A percentile compares a stretch with the other conserved stretches of the same genome.
Evolutionary conservation across 2,797 vertebrate genomes (phyloP).

Genomic region (Hipposideros larvatus): DNA sequence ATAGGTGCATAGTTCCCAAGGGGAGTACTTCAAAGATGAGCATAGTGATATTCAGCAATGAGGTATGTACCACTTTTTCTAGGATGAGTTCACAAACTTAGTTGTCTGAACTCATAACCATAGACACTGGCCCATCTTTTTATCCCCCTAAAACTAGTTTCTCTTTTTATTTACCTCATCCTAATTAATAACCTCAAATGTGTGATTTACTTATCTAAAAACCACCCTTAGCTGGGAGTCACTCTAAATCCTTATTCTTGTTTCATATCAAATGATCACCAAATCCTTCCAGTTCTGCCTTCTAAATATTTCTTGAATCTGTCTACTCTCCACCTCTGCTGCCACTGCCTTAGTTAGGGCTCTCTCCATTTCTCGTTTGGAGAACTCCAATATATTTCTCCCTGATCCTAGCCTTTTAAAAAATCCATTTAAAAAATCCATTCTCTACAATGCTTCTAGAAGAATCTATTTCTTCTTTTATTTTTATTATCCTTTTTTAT

Average conservation of each 20-base stretch:
- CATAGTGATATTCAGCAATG: too few species aligned
- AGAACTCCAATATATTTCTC: neutral
- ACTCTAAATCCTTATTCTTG: neutral
- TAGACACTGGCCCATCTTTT: neutral
- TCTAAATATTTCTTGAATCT: neutral
- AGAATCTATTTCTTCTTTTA: neutral
- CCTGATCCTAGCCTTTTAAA: neutral
- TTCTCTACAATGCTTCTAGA: neutral
- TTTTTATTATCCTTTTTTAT: neutral
- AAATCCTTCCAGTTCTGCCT: neutral
- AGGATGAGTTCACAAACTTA: too few species aligned
- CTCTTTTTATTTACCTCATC: neutral
- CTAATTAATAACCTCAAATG: neutral
- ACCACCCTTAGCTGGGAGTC: neutral
- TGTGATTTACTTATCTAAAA: slow-evolving; percentile 4
- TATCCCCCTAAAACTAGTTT: neutral
- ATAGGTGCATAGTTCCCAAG: too few species aligned
- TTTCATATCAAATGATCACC: neutral
- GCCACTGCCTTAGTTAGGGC: neutral
- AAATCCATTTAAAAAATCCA: neutral
- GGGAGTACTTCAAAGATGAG: too few species aligned
- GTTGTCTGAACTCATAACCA: neutral
- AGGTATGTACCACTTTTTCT: too few species aligned
- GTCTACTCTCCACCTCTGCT: neutral
- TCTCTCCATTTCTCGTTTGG: neutral